These are phyloP conservation scores for Danio tinwini DNA, from an alignment of 2,797 vertebrate species.

Conservation along the genomic window DNA sequence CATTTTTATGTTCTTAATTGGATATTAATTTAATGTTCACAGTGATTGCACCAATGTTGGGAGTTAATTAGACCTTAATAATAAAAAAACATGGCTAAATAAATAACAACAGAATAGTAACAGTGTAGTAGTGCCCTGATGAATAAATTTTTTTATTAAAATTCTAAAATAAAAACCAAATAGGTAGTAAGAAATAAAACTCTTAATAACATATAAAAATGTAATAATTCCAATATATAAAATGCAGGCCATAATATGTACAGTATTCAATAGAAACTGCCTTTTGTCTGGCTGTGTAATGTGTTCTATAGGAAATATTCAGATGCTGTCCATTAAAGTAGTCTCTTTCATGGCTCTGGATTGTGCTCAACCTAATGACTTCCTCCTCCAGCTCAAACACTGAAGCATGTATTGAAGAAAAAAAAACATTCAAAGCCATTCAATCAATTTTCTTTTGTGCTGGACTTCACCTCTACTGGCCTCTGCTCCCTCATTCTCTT, in stretches of 20 bases:
- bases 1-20: background rate
- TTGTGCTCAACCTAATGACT: conserved; percentile 22
- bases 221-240: background rate
- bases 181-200: no score
- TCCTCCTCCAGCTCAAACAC: conserved; percentile 30
- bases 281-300: conserved; percentile 13
- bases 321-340: conserved; percentile 16
- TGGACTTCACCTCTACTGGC: background rate
- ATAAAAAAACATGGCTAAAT: background rate
- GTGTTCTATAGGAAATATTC: background rate
- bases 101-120: no score
- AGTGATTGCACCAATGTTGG: background rate
- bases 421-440: conserved; percentile 39
- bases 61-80: background rate
- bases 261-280: background rate
- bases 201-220: no score
- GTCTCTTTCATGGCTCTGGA: conserved; percentile 3
- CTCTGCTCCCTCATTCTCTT: conserved; percentile 12
- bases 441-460: conserved; percentile 35
- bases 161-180: background rate
- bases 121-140: background rate
- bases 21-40: background rate
- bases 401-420: conserved; percentile 32
- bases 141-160: no score
- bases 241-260: background rate